Percentiles rank a stretch among this genome's conserved stretches.
Conservation (phyloP, 2,797 vertebrate species). For the Rachycentron canadum region DNA sequence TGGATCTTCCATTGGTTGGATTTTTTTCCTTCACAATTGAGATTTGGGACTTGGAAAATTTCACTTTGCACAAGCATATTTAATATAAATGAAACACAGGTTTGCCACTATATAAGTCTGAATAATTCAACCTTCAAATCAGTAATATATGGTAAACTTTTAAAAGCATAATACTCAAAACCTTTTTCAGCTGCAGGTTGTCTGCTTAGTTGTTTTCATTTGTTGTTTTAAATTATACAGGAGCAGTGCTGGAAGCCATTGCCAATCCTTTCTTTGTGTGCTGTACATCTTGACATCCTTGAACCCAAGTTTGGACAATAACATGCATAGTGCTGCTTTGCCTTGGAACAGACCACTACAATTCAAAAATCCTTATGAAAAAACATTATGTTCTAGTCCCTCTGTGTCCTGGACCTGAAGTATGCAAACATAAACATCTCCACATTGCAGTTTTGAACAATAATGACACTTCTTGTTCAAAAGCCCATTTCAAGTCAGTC, state of each 20-base stretch:
- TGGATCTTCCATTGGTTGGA: background rate
- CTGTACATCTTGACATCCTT: constrained; percentile 1
- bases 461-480: constrained; percentile 18
- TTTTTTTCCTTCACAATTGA: constrained; percentile 6
- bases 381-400: background rate
- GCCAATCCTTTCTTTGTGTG: constrained; percentile 3
- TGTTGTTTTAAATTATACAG: constrained; percentile 1
- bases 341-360: constrained; percentile 4
- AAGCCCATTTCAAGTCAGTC: constrained; percentile 36
- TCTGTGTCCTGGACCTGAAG: background rate
- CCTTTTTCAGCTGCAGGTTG: background rate
- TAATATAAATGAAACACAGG: background rate
- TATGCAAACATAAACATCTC: constrained; percentile 8
- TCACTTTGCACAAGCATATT: background rate
- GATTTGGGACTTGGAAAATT: background rate
- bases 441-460: constrained; percentile 7
- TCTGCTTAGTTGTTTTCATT: background rate
- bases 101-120: background rate
- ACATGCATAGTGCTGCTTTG: background rate
- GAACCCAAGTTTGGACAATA: constrained; percentile 4
- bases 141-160: background rate
- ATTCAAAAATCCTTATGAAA: constrained; percentile 21
- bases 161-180: background rate
- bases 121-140: background rate
- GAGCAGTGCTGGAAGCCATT: background rate